Conservation (phyloP, 2,113 vertebrate species). For the Chelonoidis abingdonii region DNA sequence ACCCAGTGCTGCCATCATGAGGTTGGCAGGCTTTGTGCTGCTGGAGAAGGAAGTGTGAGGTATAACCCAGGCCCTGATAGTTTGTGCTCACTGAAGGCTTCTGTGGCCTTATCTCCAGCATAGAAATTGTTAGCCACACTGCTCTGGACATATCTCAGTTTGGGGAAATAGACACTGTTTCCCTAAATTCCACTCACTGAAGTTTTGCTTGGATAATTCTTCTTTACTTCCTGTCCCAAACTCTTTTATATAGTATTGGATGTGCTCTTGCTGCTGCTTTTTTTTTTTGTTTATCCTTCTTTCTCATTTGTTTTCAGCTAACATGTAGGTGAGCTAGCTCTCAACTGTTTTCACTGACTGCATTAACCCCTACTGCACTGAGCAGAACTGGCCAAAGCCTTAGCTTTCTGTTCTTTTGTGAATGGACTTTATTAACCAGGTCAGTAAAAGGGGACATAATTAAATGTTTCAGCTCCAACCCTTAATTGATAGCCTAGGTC, state of each 20-base stretch:
- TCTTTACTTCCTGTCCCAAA: background rate
- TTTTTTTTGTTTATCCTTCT: accelerated
- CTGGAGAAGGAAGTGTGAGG: background rate
- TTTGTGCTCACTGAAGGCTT: background rate
- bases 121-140: background rate
- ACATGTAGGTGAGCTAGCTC: background rate
- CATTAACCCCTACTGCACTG: background rate
- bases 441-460: background rate
- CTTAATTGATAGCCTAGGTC: background rate
- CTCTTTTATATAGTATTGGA: background rate
- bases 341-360: slow-evolving; percentile 1
- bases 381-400: background rate
- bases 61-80: background rate
- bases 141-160: background rate
- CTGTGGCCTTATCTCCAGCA: background rate
- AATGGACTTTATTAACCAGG: background rate
- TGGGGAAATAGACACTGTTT: background rate
- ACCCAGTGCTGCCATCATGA: background rate
- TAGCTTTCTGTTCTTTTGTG: background rate
- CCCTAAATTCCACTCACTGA: background rate
- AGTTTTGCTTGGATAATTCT: background rate
- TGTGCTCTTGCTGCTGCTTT: accelerated
- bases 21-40: background rate
- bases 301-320: background rate
- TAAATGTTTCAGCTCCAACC: background rate